A percentile compares a stretch with the other conserved stretches of the same genome.
Conservation (phyloP, 1,140 invertebrate genomes). For the Asbolus verrucosus region DNA sequence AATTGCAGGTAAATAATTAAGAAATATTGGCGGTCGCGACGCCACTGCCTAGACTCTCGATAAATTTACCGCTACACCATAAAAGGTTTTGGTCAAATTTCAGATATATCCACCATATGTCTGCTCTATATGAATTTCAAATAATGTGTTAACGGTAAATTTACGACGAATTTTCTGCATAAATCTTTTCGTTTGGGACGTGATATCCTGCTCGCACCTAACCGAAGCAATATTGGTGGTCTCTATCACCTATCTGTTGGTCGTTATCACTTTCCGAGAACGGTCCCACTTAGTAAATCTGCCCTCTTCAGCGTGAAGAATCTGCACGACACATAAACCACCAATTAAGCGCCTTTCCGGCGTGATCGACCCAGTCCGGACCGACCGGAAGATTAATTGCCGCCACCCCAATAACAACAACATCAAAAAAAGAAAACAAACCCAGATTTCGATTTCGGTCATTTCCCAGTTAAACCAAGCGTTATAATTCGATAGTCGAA, state of each 20-base stretch:
- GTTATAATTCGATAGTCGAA: conserved; percentile 9
- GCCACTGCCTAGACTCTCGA: conserved; percentile 13
- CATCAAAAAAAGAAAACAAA: no score
- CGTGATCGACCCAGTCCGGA: no score
- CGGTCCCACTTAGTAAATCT: conserved; percentile 19
- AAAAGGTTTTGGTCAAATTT: conserved; percentile 35
- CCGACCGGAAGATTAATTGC: no score
- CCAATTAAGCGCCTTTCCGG: conserved; percentile 19
- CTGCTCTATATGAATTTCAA: conserved; percentile 15
- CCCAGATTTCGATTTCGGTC: conserved; percentile 8
- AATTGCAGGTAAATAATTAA: no score
- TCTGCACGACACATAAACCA: conserved; percentile 7
- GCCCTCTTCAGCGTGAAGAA: conserved; percentile 3
- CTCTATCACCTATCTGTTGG: conserved; percentile 21
- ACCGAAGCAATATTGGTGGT: conserved; percentile 22
- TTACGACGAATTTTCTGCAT: conserved; percentile 25
- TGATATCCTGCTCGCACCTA: conserved; percentile 26
- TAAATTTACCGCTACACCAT: conserved; percentile 32
- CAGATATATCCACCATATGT: conserved; percentile 32
- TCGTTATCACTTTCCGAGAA: conserved; percentile 34
- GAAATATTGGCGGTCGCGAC: no score
- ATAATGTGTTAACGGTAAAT: conserved; percentile 3
- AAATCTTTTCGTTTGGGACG: conserved; percentile 6
- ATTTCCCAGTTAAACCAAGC: background rate
- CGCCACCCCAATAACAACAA: background rate